Conservation (phyloP, 2,888 invertebrate species). For the Nymphalis urticae region DNA sequence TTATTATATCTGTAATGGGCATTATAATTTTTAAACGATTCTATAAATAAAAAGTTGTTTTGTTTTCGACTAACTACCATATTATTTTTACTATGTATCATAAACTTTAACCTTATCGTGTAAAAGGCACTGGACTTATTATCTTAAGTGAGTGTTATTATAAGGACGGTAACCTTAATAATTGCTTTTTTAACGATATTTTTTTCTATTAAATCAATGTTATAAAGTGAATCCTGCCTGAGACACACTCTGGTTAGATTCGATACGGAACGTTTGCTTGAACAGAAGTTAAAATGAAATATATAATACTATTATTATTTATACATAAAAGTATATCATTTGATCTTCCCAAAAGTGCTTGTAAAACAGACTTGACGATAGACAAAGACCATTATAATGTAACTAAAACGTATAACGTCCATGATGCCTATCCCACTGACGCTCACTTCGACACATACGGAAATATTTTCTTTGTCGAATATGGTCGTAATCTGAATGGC, state of each 20-base stretch:
- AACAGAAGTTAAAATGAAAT: slow-evolving; percentile 16
- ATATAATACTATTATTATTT: slow-evolving; percentile 44
- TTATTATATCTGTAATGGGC: slow-evolving; percentile 2
- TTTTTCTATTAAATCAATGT: slow-evolving; percentile 7
- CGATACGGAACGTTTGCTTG: not conserved
- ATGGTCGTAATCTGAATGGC: slow-evolving; percentile 51
- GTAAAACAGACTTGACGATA: slow-evolving; percentile 57
- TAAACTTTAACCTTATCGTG: slow-evolving; percentile 19
- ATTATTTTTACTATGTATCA: slow-evolving; percentile 17
- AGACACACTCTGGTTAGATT: slow-evolving; percentile 7
- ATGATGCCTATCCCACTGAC: slow-evolving; percentile 59
- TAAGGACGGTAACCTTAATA: slow-evolving; percentile 25
- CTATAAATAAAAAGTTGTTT: slow-evolving; percentile 10
- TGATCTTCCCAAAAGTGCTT: slow-evolving; percentile 56
- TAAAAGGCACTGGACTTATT: slow-evolving; percentile 31
- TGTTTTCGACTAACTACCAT: slow-evolving; percentile 9
- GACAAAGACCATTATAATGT: slow-evolving; percentile 58
- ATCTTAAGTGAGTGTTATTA: slow-evolving; percentile 24
- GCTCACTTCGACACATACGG: slow-evolving; percentile 65
- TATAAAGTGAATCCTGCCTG: slow-evolving; percentile 5
- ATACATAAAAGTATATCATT: slow-evolving; percentile 50
- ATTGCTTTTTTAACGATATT: slow-evolving; percentile 2
- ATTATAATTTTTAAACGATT: slow-evolving; percentile 9
- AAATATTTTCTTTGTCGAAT: slow-evolving; percentile 65
- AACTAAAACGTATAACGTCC: slow-evolving; percentile 52